Base-by-base conservation (phyloP, 2,797 vertebrate genomes). In the Columba guinea region DNA sequence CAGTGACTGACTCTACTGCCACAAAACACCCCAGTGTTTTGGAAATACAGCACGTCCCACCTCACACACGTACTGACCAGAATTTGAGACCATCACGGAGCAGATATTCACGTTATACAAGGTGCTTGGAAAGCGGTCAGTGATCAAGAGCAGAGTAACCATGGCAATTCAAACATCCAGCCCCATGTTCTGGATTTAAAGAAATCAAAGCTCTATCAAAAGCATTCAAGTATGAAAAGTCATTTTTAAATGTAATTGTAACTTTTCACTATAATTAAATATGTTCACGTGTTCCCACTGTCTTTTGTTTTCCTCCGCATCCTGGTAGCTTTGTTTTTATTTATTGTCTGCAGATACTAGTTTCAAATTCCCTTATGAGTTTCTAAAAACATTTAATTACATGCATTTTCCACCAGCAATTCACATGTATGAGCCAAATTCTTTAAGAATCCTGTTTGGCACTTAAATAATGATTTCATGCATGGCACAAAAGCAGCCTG, bases 1-100 rank as follows among this genome's bases (percentile, higher is more conserved):
- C 18, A 2, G 13, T 7, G 34, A n/a, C 18, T 26, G 37, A 58
- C 63, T 24, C 53, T 18, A 3, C 64, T 15, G 13, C 64, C 24
- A 11, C 63, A 8, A 26, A 35, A 17, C 35, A 9, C 27, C 10
- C 53, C 2, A 4, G 28, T 14, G 44, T 9, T 12, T 10, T 15
- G 35, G 78, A 12, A 30, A 11, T 4, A 14, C 7, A n/a, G 11
- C 63, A 15, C 55, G 26, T 10, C 20, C 37, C 32, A 9, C 35
- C 55, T 23, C 11, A 4, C 39, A 7, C 23, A n/a, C 4, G 0
- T 8, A 5, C n/a, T 9, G 7, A 4, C 8, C 10, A 9, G 20
- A 13, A 20, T 10, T 11, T 13, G 56, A 28, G 74, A 46, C 15
- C 15, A 2, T 7, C 20, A 1, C 8, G 56, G 14, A 12, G 14